A percentile compares a stretch with the other conserved stretches of the same genome.
Conservation (phyloP, 2,888 invertebrate genomes). For the Chrysopilus asiliformis region DNA sequence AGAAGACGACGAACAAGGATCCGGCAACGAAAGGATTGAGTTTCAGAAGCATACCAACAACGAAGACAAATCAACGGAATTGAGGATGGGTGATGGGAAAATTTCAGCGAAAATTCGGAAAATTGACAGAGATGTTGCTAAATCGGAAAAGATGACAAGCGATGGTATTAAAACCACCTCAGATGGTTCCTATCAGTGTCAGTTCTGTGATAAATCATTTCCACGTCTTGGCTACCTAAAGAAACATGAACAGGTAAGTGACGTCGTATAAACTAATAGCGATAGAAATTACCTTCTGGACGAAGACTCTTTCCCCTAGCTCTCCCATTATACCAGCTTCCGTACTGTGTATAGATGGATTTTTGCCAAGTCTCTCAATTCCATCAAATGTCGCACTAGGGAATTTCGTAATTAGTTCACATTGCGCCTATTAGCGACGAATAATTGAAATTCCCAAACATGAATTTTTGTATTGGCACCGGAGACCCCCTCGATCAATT, state of each 20-base stretch:
- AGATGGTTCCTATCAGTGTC: constrained; percentile 76
- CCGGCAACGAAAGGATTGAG: constrained; percentile 9
- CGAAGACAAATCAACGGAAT: constrained; percentile 5
- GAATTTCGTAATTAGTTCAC: constrained; percentile 10
- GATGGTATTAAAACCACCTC: constrained; percentile 30
- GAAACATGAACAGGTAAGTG: constrained; percentile 79
- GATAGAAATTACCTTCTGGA: no score
- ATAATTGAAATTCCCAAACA: constrained; percentile 10
- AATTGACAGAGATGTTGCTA: constrained; percentile 55
- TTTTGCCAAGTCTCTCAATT: no score
- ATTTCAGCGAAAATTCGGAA: constrained; percentile 33
- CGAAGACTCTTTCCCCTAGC: no score
- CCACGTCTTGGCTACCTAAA: constrained; percentile 74
- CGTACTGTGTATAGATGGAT: no score
- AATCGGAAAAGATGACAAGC: constrained; percentile 32
- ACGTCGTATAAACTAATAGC: neutral
- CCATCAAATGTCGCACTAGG: neutral
- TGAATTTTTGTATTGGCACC: no score
- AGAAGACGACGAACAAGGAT: constrained; percentile 11
- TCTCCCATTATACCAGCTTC: no score
- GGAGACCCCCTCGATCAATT: no score
- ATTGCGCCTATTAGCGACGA: constrained; percentile 12
- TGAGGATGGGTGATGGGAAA: constrained; percentile 17
- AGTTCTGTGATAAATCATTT: constrained; percentile 85
- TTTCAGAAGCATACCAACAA: constrained; percentile 5